phyloP scores from a whole-genome alignment of 2,113 vertebrate species.

The Atherinomorus stipes region DNA sequence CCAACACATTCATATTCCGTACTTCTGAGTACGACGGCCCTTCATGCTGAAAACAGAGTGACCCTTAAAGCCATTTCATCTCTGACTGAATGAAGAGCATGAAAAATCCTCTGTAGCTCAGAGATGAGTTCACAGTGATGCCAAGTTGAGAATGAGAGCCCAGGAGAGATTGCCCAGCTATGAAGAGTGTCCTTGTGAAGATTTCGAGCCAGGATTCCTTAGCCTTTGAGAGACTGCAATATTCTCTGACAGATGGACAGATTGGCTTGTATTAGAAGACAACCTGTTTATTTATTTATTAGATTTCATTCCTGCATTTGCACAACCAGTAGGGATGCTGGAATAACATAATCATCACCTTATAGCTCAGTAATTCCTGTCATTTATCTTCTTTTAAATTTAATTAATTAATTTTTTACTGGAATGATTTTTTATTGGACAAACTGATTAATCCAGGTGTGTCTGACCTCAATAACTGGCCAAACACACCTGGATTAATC shows the following conservation, averaged over 20 bases:
- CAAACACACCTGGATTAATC: no score
- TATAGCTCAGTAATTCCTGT: background rate
- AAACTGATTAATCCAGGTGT: no score
- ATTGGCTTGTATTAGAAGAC: background rate
- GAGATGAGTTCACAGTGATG: slow-evolving; percentile 63
- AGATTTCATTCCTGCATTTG: background rate
- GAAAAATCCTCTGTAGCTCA: slow-evolving; percentile 68
- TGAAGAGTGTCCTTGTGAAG: slow-evolving; percentile 41
- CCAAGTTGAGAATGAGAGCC: slow-evolving; percentile 56
- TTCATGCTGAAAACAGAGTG: slow-evolving; percentile 51
- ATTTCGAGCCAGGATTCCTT: slow-evolving; percentile 28
- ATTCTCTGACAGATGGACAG: slow-evolving; percentile 23
- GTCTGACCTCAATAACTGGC: no score
- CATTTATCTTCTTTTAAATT: background rate
- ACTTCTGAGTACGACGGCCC: slow-evolving; percentile 25
- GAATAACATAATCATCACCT: background rate
- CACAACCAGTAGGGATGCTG: background rate
- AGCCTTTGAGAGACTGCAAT: slow-evolving; percentile 30
- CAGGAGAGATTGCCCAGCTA: slow-evolving; percentile 53
- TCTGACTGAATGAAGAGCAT: slow-evolving; percentile 50
- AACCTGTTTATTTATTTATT: background rate
- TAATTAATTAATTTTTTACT: background rate
- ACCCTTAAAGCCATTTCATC: slow-evolving; percentile 73
- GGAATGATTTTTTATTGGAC: no score
- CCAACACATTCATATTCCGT: background rate